Conservation (phyloP, 1,140 invertebrate genomes). For the Aricia agestis region DNA sequence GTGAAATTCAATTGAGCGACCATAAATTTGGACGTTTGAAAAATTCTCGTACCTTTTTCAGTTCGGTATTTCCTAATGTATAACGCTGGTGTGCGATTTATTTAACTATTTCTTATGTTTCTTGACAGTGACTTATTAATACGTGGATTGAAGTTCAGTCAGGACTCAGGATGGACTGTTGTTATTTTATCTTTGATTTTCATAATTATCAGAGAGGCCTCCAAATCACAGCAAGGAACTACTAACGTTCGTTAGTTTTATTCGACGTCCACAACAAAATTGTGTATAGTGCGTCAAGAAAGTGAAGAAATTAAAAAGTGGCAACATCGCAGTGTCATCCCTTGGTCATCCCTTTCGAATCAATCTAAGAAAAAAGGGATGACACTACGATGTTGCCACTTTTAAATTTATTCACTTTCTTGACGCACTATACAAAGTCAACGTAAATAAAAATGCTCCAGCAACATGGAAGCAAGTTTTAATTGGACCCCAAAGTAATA, state of each 20-base stretch:
- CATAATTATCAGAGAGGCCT: neutral
- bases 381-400: too few relatives aligned
- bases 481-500: neutral
- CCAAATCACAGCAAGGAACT: neutral
- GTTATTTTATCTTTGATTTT: neutral
- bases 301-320: too few relatives aligned
- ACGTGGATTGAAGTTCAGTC: neutral
- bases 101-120: neutral
- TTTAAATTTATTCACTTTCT: too few relatives aligned
- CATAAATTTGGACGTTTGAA: conserved; percentile 65
- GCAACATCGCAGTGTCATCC: too few relatives aligned
- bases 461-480: neutral
- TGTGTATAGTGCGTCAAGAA: too few relatives aligned
- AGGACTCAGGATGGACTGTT: neutral
- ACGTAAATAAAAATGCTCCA: neutral
- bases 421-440: too few relatives aligned
- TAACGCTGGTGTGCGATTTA: conserved; percentile 5
- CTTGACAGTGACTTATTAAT: neutral
- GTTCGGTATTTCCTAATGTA: conserved; percentile 6
- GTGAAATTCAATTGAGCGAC: conserved; percentile 72
- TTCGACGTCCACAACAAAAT: too few relatives aligned
- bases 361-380: too few relatives aligned
- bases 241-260: neutral
- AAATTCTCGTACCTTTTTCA: conserved; percentile 53
- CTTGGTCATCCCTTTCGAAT: too few relatives aligned